Evolutionary conservation across 2,113 vertebrate species (phyloP).

Genomic region (Panthera leo): DNA sequence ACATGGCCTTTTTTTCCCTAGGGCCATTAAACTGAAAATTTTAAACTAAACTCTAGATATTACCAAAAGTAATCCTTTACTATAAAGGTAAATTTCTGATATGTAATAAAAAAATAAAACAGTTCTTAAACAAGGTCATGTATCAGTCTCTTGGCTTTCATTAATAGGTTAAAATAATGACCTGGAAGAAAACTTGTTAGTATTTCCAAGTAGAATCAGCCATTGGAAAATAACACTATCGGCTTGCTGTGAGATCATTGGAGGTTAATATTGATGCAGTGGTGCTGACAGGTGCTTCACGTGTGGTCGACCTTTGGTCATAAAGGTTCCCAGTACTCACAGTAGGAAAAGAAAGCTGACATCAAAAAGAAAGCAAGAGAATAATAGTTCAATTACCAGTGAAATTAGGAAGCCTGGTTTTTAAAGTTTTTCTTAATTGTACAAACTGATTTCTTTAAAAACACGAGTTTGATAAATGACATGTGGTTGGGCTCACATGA

Average conservation of each 20-base stretch:
- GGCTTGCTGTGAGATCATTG: background rate
- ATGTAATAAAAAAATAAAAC: background rate
- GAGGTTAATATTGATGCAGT: background rate
- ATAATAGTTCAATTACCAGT: constrained; percentile 24
- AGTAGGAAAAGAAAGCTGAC: background rate
- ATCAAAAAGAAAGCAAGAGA: background rate
- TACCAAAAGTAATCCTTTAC: background rate
- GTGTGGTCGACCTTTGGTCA: background rate
- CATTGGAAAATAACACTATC: background rate
- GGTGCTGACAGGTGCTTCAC: background rate
- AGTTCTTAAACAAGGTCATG: background rate
- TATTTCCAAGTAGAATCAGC: background rate
- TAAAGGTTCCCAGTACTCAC: background rate
- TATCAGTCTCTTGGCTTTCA: background rate
- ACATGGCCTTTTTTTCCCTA: background rate
- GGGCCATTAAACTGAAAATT: background rate
- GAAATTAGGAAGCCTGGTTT: background rate
- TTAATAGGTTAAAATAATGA: constrained; percentile 18
- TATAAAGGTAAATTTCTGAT: background rate
- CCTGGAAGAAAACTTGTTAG: background rate
- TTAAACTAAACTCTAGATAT: constrained; percentile 11
- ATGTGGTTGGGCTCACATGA: background rate
- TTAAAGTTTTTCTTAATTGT: constrained; percentile 46
- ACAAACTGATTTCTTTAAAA: constrained; percentile 50
- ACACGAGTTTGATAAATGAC: background rate